Percentiles rank a stretch among this genome's conserved stretches.
Evolutionary conservation across 2,888 invertebrate species (phyloP).

Genomic region (Ceratothoa steindachneri): DNA sequence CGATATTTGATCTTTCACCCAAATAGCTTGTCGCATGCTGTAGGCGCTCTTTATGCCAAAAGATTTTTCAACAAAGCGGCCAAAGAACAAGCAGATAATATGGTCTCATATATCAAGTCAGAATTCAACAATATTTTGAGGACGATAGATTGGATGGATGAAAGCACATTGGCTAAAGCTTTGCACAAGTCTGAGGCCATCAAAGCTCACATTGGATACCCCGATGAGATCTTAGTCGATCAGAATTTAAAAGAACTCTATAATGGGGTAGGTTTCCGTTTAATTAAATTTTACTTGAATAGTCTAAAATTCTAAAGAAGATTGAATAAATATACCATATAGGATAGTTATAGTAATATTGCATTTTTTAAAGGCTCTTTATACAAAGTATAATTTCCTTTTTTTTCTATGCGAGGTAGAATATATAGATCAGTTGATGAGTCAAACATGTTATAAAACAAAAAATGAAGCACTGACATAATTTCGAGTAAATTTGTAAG

Average conservation of each 20-base stretch:
- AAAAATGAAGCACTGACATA: no score
- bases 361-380: no score
- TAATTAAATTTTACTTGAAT: no score
- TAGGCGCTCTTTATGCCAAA: conserved; percentile 77
- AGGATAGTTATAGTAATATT: no score
- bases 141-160: conserved; percentile 88
- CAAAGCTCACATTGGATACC: conserved; percentile 87
- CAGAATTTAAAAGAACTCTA: conserved; percentile 76
- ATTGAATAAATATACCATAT: no score
- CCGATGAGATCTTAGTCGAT: conserved; percentile 79
- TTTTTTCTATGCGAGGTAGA: no score
- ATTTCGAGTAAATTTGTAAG: no score
- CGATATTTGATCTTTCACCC: no score
- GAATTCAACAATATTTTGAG: conserved; percentile 76
- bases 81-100: conserved; percentile 75
- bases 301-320: no score
- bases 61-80: conserved; percentile 82
- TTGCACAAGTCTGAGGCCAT: conserved; percentile 75
- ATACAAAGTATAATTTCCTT: no score
- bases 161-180: conserved; percentile 67
- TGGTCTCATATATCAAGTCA: conserved; percentile 77
- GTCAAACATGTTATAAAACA: no score
- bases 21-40: conserved; percentile 54
- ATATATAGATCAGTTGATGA: no score
- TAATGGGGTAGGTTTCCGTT: conserved; percentile 59